These are phyloP conservation scores for Indri indri DNA, from an alignment of 2,113 vertebrate genomes.

Conservation along the genomic window DNA sequence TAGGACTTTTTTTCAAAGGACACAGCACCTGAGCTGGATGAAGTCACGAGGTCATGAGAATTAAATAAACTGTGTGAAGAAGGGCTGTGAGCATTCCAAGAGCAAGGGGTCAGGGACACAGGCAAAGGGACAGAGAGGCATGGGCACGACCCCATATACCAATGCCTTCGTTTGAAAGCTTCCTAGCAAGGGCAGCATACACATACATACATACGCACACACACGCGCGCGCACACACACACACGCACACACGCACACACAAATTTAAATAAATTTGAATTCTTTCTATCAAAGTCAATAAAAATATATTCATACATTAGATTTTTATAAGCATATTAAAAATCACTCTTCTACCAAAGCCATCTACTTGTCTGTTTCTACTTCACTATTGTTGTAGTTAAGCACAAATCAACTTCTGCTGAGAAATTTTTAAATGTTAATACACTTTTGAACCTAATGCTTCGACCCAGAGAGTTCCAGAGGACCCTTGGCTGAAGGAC, in stretches of 20 bases:
- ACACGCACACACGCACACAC: too few relatives aligned
- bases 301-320: background rate
- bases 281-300: background rate
- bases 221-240: background rate
- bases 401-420: background rate
- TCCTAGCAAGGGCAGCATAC: background rate
- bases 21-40: background rate
- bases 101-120: background rate
- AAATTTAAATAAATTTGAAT: background rate
- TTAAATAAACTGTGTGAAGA: background rate
- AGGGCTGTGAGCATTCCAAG: too few relatives aligned
- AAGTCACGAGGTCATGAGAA: background rate
- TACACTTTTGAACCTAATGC: background rate
- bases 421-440: background rate
- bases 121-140: background rate
- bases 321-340: conserved; percentile 31
- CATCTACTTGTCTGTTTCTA: background rate
- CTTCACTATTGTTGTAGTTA: background rate
- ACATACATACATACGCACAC: too few relatives aligned
- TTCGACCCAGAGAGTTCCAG: background rate
- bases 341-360: background rate
- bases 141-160: too few relatives aligned
- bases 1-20: background rate
- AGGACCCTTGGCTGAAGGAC: background rate
- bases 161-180: background rate